phyloP scores from a whole-genome alignment of 1,140 invertebrate genomes.

The Drosophila bocki region DNA sequence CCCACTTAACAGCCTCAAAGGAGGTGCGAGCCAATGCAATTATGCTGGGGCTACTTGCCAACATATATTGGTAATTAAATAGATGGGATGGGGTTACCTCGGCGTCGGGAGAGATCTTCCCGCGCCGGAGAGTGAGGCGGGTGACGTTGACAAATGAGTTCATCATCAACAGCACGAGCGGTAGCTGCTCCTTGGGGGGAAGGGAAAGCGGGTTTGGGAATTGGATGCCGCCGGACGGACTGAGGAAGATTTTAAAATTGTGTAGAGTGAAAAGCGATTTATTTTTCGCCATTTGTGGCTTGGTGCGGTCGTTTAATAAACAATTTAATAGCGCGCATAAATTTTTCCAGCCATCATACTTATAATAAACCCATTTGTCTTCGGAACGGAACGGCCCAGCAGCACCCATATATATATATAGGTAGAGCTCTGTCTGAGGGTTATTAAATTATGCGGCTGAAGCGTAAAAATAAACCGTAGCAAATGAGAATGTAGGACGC shows the following conservation, averaged over 20 bases:
- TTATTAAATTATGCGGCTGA: conserved; percentile 81
- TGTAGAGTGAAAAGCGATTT: conserved; percentile 81
- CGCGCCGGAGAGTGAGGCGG: conserved; percentile 23
- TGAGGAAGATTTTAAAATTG: conserved; percentile 45
- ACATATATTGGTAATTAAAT: conserved; percentile 82
- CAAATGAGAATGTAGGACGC: conserved; percentile 74
- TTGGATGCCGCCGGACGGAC: conserved; percentile 16
- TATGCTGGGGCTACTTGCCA: conserved; percentile 64
- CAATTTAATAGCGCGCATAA: conserved; percentile 82
- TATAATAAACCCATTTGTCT: conserved; percentile 83
- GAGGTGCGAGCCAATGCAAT: conserved; percentile 60
- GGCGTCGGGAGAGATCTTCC: conserved; percentile 30
- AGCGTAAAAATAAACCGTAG: conserved; percentile 82
- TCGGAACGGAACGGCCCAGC: conserved; percentile 36
- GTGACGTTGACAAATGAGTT: conserved; percentile 80
- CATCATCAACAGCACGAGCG: conserved; percentile 74
- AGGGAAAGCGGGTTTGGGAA: conserved; percentile 2
- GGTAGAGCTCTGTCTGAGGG: conserved; percentile 31
- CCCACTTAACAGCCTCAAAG: conserved; percentile 22
- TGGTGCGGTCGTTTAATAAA: conserved; percentile 78
- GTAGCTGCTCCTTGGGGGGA: conserved; percentile 18
- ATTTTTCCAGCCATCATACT: conserved; percentile 76
- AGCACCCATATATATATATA: conserved; percentile 37
- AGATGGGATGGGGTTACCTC: conserved; percentile 59
- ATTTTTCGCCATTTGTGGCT: conserved; percentile 78